Conservation (phyloP, 2,113 vertebrate genomes). For the Microcebus jonahi region DNA sequence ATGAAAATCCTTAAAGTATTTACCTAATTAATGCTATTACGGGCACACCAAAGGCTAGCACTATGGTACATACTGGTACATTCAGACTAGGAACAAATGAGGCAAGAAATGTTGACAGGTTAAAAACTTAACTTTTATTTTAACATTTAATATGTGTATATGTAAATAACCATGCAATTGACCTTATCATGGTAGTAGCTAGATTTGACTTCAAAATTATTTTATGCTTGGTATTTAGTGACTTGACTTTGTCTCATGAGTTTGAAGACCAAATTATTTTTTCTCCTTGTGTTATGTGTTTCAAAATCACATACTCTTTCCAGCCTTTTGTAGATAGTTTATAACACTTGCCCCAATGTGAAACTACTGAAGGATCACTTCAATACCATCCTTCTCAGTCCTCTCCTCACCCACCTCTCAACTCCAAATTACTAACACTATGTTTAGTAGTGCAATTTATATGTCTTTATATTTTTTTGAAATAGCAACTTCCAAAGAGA, state of each 20-base stretch:
- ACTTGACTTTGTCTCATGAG: not conserved
- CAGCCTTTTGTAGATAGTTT: no score
- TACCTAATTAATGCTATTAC: not conserved
- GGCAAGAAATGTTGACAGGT: not conserved
- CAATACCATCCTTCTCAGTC: not conserved
- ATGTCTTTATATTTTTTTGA: not conserved
- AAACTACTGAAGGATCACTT: not conserved
- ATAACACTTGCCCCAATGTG: no score
- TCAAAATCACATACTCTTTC: not conserved
- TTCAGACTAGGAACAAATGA: not conserved
- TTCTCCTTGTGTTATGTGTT: not conserved
- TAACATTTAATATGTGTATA: not conserved
- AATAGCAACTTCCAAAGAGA: not conserved
- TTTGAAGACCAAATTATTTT: not conserved
- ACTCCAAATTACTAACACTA: not conserved
- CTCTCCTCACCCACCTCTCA: not conserved
- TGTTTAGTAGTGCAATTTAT: not conserved
- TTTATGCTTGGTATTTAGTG: not conserved
- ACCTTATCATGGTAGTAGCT: not conserved
- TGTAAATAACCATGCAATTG: not conserved
- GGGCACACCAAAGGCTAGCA: not conserved
- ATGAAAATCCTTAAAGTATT: not conserved
- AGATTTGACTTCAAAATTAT: not conserved
- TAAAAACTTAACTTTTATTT: not conserved
- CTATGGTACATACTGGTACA: not conserved